Percentiles rank a stretch among this genome's conserved stretches.
These are phyloP conservation scores for Thymelicus sylvestris DNA, from an alignment of 2,888 invertebrate species.

Conservation along the genomic window DNA sequence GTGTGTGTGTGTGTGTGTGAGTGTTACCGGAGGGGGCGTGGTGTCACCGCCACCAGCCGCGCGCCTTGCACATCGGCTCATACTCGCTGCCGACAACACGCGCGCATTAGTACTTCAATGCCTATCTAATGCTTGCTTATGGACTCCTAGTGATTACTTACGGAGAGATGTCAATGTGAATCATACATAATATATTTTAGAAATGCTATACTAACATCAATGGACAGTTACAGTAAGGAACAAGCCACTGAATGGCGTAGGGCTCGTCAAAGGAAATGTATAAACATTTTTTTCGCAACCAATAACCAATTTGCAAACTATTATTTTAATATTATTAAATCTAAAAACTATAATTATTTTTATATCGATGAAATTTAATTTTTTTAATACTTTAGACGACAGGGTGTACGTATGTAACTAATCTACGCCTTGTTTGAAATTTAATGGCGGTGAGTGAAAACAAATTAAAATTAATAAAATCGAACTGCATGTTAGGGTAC, in stretches of 20 bases:
- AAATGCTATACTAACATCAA: no score
- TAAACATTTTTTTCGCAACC: neutral
- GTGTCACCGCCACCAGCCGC: conserved; percentile 72
- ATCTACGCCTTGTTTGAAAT: conserved; percentile 36
- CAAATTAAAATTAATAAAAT: conserved; percentile 47
- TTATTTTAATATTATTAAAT: no score
- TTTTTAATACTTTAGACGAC: neutral
- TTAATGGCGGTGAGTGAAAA: conserved; percentile 55
- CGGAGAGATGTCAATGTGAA: neutral
- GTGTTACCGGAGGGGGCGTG: conserved; percentile 66
- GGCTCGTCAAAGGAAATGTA: neutral
- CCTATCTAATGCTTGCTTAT: conserved; percentile 5
- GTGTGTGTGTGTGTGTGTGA: conserved; percentile 36
- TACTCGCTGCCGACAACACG: conserved; percentile 73
- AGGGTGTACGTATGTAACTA: conserved; percentile 11
- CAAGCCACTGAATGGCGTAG: neutral
- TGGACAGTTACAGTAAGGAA: neutral
- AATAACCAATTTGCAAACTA: no score
- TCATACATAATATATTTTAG: no score
- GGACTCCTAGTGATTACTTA: neutral
- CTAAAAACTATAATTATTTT: no score
- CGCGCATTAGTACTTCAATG: conserved; percentile 42
- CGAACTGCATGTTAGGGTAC: conserved; percentile 28
- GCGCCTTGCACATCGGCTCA: conserved; percentile 69
- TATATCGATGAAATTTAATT: neutral